These are phyloP conservation scores for Poeciliopsis occidentalis DNA, from an alignment of 2,113 vertebrate genomes.

Conservation along the genomic window DNA sequence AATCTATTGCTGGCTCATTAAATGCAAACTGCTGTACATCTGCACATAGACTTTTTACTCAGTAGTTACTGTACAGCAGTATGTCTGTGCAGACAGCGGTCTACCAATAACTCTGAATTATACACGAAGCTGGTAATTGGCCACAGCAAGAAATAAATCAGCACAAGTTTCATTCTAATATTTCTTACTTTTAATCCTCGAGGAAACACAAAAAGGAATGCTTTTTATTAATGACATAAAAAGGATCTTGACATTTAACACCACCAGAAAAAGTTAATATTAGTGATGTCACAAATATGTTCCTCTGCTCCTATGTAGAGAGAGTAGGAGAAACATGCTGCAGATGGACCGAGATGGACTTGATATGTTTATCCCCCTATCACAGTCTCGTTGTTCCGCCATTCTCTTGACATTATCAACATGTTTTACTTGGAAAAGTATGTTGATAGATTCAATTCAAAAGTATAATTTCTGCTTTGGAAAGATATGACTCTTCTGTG, in stretches of 20 bases:
- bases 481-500: too few species aligned
- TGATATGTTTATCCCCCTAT: too few species aligned
- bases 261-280: constrained; percentile 5
- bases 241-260: constrained; percentile 16
- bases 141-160: constrained; percentile 9
- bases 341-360: too few species aligned
- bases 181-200: neutral
- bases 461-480: too few species aligned
- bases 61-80: neutral
- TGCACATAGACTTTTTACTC: neutral
- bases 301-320: too few species aligned
- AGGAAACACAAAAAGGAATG: neutral
- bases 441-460: too few species aligned
- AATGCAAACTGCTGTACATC: neutral
- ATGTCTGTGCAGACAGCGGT: neutral
- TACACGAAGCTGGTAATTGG: constrained; percentile 3
- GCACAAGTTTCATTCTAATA: constrained; percentile 1
- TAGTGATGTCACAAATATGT: too few species aligned
- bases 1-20: neutral
- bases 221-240: neutral
- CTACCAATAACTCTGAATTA: constrained; percentile 10
- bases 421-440: too few species aligned
- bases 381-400: too few species aligned
- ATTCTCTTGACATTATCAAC: too few species aligned
- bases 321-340: too few species aligned